phyloP scores from a whole-genome alignment of 2,113 vertebrate genomes.

The Chelonoidis abingdonii region DNA sequence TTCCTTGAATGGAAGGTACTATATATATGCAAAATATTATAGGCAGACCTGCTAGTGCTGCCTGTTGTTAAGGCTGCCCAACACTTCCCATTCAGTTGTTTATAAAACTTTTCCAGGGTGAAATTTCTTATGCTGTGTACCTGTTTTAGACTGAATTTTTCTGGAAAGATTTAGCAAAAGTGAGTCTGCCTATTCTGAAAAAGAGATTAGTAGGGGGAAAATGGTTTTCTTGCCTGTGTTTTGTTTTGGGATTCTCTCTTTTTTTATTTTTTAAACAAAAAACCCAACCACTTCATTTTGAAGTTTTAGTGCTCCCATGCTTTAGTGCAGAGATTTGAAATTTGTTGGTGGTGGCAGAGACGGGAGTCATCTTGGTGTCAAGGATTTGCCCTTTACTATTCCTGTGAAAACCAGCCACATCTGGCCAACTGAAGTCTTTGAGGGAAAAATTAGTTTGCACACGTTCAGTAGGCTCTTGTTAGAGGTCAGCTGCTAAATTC shows the following conservation, averaged over 20 bases:
- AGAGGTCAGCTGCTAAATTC: neutral
- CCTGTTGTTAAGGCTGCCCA: neutral
- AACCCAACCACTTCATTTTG: neutral
- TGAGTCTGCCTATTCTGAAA: neutral
- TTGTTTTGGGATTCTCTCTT: neutral
- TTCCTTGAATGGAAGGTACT: accelerated
- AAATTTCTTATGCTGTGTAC: neutral
- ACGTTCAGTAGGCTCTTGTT: neutral
- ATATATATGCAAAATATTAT: neutral
- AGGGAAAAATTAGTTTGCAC: neutral
- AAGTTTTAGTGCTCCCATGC: neutral
- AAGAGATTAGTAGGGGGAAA: neutral
- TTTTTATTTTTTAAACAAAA: neutral
- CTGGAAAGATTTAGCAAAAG: neutral
- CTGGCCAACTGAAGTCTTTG: neutral
- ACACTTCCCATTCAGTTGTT: neutral
- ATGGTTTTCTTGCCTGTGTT: neutral
- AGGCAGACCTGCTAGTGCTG: accelerated
- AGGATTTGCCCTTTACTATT: neutral
- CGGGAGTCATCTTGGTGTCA: neutral
- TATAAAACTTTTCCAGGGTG: neutral
- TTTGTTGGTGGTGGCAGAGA: neutral
- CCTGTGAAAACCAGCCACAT: neutral
- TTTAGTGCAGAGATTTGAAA: neutral
- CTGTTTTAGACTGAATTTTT: neutral